These are phyloP conservation scores for Melierax canorus DNA, from an alignment of 2,113 vertebrate genomes.

Conservation along the genomic window DNA sequence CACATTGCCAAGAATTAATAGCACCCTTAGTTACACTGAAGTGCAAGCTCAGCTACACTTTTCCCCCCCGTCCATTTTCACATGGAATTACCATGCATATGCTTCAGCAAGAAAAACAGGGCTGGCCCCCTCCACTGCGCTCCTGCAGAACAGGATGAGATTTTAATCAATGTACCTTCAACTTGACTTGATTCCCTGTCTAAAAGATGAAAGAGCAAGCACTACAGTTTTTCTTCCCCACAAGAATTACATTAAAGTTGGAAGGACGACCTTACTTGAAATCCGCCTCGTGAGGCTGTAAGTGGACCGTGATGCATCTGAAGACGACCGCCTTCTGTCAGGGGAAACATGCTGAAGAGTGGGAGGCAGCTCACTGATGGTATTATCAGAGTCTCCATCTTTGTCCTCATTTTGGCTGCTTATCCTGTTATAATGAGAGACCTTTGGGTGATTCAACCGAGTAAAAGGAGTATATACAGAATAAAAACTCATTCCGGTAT, in stretches of 20 bases:
- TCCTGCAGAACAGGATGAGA: background rate
- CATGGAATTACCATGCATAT: accelerated
- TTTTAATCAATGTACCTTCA: background rate
- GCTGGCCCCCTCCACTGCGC: background rate
- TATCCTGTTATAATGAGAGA: slow-evolving; percentile 66
- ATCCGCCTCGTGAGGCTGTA: slow-evolving; percentile 83
- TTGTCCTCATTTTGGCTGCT: slow-evolving; percentile 80
- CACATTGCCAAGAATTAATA: background rate
- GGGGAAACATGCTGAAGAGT: slow-evolving; percentile 72
- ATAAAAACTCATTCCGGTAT: background rate
- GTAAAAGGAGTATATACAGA: background rate
- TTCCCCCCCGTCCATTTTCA: background rate
- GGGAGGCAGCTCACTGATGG: slow-evolving; percentile 70
- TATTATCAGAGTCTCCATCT: slow-evolving; percentile 72
- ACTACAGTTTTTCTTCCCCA: background rate
- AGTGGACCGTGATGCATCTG: slow-evolving; percentile 79
- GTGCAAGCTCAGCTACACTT: background rate
- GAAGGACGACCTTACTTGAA: slow-evolving; percentile 75
- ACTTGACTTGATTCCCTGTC: background rate
- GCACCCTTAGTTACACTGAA: background rate
- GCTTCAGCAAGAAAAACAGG: background rate
- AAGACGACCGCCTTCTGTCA: slow-evolving; percentile 72
- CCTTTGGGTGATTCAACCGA: background rate
- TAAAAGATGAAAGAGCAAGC: background rate
- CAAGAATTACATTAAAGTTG: background rate